Conservation (phyloP, 1,140 invertebrate genomes). For the Halictus rubicundus region DNA sequence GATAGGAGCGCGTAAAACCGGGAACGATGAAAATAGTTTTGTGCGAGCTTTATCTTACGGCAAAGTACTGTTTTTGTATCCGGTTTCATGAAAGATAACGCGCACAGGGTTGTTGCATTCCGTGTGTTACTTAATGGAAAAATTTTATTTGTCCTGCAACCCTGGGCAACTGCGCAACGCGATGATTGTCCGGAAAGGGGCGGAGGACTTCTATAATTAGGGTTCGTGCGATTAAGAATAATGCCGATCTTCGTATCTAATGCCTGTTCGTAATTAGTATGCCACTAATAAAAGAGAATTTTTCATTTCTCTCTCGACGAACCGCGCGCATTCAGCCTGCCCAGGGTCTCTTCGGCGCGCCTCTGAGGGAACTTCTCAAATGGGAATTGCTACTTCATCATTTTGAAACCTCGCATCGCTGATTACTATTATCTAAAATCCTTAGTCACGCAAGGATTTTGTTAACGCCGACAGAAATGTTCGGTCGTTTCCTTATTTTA, state of each 20-base stretch:
- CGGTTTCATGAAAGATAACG: conserved; percentile 12
- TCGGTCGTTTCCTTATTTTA: no score
- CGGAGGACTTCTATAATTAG: conserved; percentile 14
- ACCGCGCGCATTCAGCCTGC: no score
- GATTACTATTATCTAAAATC: neutral
- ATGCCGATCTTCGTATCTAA: conserved; percentile 9
- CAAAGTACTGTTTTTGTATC: neutral
- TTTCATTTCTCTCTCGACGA: neutral
- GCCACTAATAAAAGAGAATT: conserved; percentile 9
- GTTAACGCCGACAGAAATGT: neutral
- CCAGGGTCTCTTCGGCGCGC: neutral
- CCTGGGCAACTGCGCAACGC: neutral
- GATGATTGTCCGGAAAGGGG: conserved; percentile 17
- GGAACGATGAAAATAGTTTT: neutral
- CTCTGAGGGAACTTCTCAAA: neutral
- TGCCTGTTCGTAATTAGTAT: conserved; percentile 9
- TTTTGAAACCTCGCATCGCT: neutral
- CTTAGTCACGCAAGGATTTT: neutral
- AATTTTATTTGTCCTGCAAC: conserved; percentile 10
- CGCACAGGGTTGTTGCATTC: neutral
- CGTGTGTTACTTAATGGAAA: conserved; percentile 5
- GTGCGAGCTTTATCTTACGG: neutral
- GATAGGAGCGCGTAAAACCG: neutral
- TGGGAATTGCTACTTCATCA: conserved; percentile 3
- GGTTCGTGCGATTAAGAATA: conserved; percentile 10